Base-by-base conservation (phyloP, 37 sponge, comb jelly and placozoan genomes). In the Cladorhizidae sp. region DNA sequence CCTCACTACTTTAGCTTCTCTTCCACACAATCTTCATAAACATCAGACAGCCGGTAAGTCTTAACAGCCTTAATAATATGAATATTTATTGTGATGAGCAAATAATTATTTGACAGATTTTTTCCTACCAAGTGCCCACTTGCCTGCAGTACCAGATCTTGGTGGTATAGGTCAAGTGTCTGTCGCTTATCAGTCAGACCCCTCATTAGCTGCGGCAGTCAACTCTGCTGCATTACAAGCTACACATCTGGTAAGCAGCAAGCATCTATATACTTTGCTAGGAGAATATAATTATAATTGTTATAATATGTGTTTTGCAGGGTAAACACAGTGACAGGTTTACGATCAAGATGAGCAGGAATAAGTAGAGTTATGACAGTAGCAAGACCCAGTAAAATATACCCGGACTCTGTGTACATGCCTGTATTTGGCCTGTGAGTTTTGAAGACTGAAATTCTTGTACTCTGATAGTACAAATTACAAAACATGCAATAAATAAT, bases 121-220 rank as follows among this genome's bases (percentile, higher is more conserved):
- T 26, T 43, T 49, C 21, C 35, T 54, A 23, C 74, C 40, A 20
- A 74, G 74, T 54, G 56, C 57, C 45, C 20, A 45, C n/a, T 51
- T 65, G 26, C 42, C 79, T 79, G 55, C 26, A 32, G 35, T 52
- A 68, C 68, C 68, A 65, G 35, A 32, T 6, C 36, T 28, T 28
- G 12, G 37, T 63, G 78, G 32, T 32, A 9, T 35, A 15, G 21
- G 25, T 0, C 78, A 77, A 33, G 41, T 43, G 3, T 21, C 9
- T 25, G 49, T 2, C 25, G 23, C 72, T 42, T 41, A 67, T 21
- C 77, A 67, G 11, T 42, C 77, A 12, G 85, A 85, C 42, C 78
- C 78, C 18, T 26, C 55, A 12, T 42, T 85, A 37, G 78, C 78
- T 21, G 71, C 85, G n/a, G 78, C 85, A 40, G 85, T 85, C 33